Evolutionary conservation across 2,113 vertebrate species (phyloP).

Genomic region (Caranx ignobilis): DNA sequence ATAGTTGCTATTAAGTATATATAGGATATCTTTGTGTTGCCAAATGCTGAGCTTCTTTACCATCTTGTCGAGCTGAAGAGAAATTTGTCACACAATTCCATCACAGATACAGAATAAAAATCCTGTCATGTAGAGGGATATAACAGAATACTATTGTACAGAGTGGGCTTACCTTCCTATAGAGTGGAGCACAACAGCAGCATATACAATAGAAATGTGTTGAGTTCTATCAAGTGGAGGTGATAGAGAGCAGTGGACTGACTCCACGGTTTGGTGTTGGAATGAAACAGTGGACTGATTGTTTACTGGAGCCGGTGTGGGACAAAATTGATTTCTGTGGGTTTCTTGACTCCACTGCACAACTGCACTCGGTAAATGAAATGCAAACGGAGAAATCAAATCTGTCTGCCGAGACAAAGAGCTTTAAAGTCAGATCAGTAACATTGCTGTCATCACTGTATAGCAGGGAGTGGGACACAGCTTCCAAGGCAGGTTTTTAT

Average conservation of each 20-base stretch:
- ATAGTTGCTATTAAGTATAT: background rate
- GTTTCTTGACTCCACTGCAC: background rate
- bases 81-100: too few relatives aligned
- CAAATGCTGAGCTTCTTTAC: background rate
- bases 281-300: conserved; percentile 15
- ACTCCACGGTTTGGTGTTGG: background rate
- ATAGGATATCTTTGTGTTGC: too few relatives aligned
- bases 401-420: background rate
- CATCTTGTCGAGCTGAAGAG: background rate
- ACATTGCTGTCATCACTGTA: background rate
- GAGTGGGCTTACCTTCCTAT: background rate
- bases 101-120: too few relatives aligned
- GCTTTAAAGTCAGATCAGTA: background rate
- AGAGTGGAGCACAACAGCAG: background rate
- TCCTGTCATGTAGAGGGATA: too few relatives aligned
- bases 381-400: conserved; percentile 17
- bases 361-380: conserved; percentile 5
- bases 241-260: background rate
- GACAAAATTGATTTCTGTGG: conserved; percentile 27
- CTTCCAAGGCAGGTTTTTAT: background rate
- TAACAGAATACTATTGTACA: background rate
- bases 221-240: background rate
- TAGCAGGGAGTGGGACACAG: background rate
- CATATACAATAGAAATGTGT: background rate
- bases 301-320: conserved; percentile 17